Evolutionary conservation across 2,797 vertebrate genomes (phyloP), one percentile per base, ranked within the genome.

Genomic region (Gobio occitaniae): DNA sequence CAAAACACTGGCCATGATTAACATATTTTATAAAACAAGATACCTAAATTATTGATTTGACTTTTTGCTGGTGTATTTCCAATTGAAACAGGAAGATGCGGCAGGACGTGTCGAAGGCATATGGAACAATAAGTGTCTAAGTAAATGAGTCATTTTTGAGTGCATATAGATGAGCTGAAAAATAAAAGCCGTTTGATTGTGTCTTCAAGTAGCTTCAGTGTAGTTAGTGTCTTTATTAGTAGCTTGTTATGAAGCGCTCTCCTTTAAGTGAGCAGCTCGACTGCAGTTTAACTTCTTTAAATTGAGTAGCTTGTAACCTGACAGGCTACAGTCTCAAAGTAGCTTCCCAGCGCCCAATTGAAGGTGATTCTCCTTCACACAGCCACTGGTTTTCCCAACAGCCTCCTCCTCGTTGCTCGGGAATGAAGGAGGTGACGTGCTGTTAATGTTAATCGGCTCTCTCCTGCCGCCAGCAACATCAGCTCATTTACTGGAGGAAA

Each of bases 401-500:
- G 44, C 80, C 44, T 41, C 32, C 25, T 48, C 52, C 36, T 48
- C 52, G 48, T 69, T 71, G 36, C 76, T 44, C 17, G 7, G 38
- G 21, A 61, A 25, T 63, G 21, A 78, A 61, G n/a, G 38, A 54
- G 54, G 50, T 71, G 41, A 50, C 25, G 41, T 78, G 85, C 69
- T 66, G 50, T 83, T 83, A 83, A 78, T 86, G 80, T 50, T 61
- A 70, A 71, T 71, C 44, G 63, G 25, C 1, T 52, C 65, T 78
- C 75, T 65, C 41, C 72, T 36, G 44, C 65, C 71, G 50, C 47
- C 59, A 38, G 32, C 13, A 16, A 76, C 66, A 48, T 21, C 77
- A 41, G 16, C 61, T 68, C 66, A 74, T 84, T 80, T 84, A 70
- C 21, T 84, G 65, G 10, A 66, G 44, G 70, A 83, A 86, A 70